Conservation (phyloP, 1,140 invertebrate species). For the Pseudomyrmex sp. region DNA sequence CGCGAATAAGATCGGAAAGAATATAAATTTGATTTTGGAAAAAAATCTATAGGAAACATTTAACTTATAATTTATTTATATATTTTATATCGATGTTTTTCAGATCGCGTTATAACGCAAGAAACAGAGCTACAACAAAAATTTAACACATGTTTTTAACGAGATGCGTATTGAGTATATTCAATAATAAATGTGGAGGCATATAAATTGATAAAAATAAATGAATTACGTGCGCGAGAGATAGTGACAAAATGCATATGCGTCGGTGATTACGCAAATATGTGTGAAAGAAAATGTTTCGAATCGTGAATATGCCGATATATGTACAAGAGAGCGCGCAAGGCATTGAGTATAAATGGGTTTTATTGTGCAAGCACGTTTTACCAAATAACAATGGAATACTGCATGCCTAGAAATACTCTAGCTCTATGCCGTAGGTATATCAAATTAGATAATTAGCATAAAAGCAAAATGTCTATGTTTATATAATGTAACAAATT, state of each 20-base stretch:
- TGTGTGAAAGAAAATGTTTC: slow-evolving; percentile 28
- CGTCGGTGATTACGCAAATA: neutral
- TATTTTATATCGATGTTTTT: too few relatives aligned
- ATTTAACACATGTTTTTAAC: slow-evolving; percentile 19
- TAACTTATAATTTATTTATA: too few relatives aligned
- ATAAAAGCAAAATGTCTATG: slow-evolving; percentile 72
- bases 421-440: slow-evolving; percentile 63
- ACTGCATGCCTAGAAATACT: slow-evolving; percentile 67
- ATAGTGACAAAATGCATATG: neutral
- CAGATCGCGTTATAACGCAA: neutral
- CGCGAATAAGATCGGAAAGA: too few relatives aligned
- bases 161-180: neutral
- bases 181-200: neutral
- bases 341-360: slow-evolving; percentile 57
- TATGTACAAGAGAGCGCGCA: slow-evolving; percentile 38
- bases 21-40: too few relatives aligned
- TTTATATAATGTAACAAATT: slow-evolving; percentile 74
- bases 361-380: slow-evolving; percentile 63
- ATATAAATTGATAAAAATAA: slow-evolving; percentile 6
- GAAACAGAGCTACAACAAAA: neutral
- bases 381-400: slow-evolving; percentile 66
- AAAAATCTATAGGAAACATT: too few relatives aligned
- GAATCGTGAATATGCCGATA: slow-evolving; percentile 32
- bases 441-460: slow-evolving; percentile 67
- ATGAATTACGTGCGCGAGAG: slow-evolving; percentile 4